phyloP scores from a whole-genome alignment of 2,797 vertebrate species.

The Acanthopagrus latus region DNA sequence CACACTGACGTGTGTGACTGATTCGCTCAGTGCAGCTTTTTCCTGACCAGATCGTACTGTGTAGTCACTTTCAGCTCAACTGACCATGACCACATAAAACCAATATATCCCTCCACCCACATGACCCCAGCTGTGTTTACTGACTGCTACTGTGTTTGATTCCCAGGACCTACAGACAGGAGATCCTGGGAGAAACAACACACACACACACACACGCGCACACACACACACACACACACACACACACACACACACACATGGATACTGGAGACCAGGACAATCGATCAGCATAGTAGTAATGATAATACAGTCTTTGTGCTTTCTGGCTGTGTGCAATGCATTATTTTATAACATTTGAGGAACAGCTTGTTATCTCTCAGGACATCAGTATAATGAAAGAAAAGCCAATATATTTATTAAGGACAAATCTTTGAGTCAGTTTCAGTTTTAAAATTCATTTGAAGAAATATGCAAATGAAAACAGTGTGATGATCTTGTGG shows the following conservation, averaged over 20 bases:
- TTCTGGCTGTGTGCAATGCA: conserved; percentile 6
- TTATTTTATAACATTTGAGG: conserved; percentile 20
- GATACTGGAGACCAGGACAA: conserved; percentile 31
- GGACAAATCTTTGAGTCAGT: background rate
- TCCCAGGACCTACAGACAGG: conserved; percentile 68
- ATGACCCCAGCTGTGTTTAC: conserved; percentile 69
- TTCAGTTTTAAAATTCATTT: background rate
- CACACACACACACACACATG: background rate
- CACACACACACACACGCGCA: conserved; percentile 3
- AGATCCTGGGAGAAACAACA: conserved; percentile 66
- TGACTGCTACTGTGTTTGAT: conserved; percentile 61
- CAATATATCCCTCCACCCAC: conserved; percentile 31
- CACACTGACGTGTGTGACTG: background rate
- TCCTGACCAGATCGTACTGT: background rate
- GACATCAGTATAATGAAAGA: background rate
- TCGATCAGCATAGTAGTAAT: conserved; percentile 31
- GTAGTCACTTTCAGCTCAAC: background rate
- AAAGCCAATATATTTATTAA: background rate
- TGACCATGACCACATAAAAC: conserved; percentile 45
- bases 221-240: conserved; percentile 10
- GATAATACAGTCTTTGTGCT: conserved; percentile 59
- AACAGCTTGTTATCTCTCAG: conserved; percentile 28
- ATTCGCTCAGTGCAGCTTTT: background rate
- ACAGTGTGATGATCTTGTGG: conserved; percentile 3
- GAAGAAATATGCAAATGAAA: conserved; percentile 8